Base-by-base conservation (phyloP, 2,888 invertebrate genomes). In the Hedya salicella region DNA sequence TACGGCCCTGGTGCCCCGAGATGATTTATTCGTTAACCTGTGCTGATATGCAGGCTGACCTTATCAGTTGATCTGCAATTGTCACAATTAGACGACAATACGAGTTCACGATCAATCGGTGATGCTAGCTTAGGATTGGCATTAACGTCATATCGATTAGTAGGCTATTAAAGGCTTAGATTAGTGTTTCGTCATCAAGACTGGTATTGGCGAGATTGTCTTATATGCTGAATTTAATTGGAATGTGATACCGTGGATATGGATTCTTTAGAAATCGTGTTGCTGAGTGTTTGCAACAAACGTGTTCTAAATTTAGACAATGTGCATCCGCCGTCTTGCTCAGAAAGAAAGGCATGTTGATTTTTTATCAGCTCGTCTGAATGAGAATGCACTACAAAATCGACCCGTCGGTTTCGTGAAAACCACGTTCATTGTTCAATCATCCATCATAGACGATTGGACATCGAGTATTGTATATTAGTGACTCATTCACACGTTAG, bases 21-120 rank as follows among this genome's bases (percentile, higher is more conserved):
- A 81, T 85, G 86, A 88, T 91, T 89, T 91, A 88, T 81, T 89
- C 84, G 86, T 91, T 90, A 89, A 90, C 90, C 90, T 88, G 82
- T 75, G 73, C 73, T 74, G 73, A 81, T 85, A 86, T 87, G 78
- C 79, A 76, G 83, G 76, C 87, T 88, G 88, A 88, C 88, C 88
- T 84, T 77, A 85, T 86, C 85, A 80, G 79, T 71, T 69, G 75
- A 75, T 76, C 71, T 71, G 70, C 69, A 80, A 79, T 78, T 79
- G 78, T 67, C 69, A 54, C 53, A 61, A 66, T 61, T 54, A 49
- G 36, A 36, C 21, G 8, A 25, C 46, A 48, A n/a, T 53, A 54
- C 14, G 13, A 39, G 60, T 30, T 66, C 48, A 61, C 19, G 49
- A 49, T 42, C 53, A 61, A 61, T 54, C 59, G 19, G 32, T 48